Evolutionary conservation across 2,113 vertebrate genomes (phyloP).

Genomic region (Phoenicopterus ruber): DNA sequence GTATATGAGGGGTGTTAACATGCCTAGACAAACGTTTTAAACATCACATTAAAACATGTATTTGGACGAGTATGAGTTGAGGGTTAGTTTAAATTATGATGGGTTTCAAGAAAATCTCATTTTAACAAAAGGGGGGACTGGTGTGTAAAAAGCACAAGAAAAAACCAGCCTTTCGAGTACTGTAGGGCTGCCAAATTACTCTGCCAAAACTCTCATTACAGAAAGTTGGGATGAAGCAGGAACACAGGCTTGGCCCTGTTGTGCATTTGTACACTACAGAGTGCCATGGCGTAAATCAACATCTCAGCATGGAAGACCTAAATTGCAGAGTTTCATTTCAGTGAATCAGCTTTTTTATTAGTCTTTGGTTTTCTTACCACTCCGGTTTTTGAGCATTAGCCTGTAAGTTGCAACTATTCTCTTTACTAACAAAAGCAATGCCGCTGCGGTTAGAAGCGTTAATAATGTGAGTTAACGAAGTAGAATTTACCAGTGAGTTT

Average conservation of each 20-base stretch:
- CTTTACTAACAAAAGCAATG: not conserved
- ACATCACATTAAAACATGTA: not conserved
- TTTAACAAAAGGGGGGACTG: not conserved
- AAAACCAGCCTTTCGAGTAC: not conserved
- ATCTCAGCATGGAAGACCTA: not conserved
- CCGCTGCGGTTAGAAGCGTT: not conserved
- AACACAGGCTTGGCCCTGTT: not conserved
- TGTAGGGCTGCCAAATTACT: not conserved
- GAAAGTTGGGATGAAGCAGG: not conserved
- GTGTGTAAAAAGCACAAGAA: not conserved
- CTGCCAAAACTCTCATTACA: not conserved
- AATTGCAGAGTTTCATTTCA: not conserved
- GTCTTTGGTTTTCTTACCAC: not conserved
- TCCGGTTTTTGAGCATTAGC: not conserved
- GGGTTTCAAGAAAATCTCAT: not conserved
- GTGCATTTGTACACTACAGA: not conserved
- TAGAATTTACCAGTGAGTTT: not conserved
- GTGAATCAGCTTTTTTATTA: not conserved
- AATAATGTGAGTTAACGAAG: not conserved
- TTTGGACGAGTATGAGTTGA: not conserved
- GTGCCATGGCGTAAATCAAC: not conserved
- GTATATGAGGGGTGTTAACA: not conserved
- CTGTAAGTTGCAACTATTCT: not conserved
- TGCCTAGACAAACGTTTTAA: slow-evolving; percentile 2
- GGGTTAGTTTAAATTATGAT: not conserved